Conservation (phyloP, 2,797 vertebrate genomes). For the Clarias platycephalus region DNA sequence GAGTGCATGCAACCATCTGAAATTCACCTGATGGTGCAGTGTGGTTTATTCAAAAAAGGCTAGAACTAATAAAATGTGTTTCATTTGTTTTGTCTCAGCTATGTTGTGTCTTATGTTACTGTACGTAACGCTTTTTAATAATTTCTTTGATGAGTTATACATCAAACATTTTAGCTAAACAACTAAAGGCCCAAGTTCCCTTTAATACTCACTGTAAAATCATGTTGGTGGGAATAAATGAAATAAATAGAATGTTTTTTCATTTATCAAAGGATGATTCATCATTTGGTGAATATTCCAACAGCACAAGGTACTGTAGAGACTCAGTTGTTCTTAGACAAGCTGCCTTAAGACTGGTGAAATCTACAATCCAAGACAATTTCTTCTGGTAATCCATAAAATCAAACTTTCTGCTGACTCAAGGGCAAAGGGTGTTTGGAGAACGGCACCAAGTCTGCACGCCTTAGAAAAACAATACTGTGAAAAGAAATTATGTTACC, state of each 20-base stretch:
- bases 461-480: background rate
- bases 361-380: background rate
- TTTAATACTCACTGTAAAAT: too few relatives aligned
- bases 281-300: background rate
- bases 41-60: background rate
- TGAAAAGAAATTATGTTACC: background rate
- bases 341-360: background rate
- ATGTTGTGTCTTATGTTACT: background rate
- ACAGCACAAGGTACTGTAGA: background rate
- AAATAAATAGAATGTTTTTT: background rate
- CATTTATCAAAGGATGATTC: too few relatives aligned
- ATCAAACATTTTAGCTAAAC: background rate
- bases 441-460: background rate
- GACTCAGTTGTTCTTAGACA: background rate
- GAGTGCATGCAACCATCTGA: conserved; percentile 7
- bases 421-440: background rate
- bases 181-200: background rate
- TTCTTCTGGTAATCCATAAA: background rate
- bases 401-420: conserved; percentile 5
- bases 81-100: background rate
- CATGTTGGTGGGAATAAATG: background rate
- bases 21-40: background rate
- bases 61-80: background rate
- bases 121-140: background rate
- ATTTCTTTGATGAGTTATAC: background rate